phyloP scores from a whole-genome alignment of 2,888 invertebrate genomes.

The Cybosia mesomella region DNA sequence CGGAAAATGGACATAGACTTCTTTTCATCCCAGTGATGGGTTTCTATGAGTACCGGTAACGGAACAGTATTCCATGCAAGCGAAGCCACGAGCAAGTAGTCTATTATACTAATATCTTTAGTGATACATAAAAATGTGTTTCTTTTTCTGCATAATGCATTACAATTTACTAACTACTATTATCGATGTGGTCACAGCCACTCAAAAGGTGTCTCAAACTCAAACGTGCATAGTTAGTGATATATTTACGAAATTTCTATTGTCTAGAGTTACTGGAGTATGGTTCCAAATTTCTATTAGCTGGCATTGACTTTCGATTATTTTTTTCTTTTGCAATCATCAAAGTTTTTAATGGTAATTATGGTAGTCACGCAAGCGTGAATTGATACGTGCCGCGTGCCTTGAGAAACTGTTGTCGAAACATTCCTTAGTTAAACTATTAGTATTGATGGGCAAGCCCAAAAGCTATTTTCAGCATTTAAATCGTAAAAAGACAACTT shows the following conservation, averaged over 20 bases:
- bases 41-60: too few species aligned
- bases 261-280: slow-evolving; percentile 70
- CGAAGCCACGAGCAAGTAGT: not conserved
- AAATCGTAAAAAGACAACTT: not conserved
- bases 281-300: slow-evolving; percentile 67
- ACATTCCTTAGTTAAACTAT: slow-evolving; percentile 37
- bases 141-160: not conserved
- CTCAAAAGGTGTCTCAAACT: not conserved
- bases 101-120: not conserved
- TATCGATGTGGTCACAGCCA: slow-evolving; percentile 1
- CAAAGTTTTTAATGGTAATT: slow-evolving; percentile 65
- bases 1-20: too few species aligned
- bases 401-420: slow-evolving; percentile 53
- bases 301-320: slow-evolving; percentile 74
- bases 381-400: slow-evolving; percentile 64
- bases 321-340: slow-evolving; percentile 67
- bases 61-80: not conserved
- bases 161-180: not conserved
- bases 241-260: slow-evolving; percentile 69
- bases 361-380: slow-evolving; percentile 71
- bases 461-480: not conserved
- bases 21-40: too few species aligned
- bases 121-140: too few species aligned
- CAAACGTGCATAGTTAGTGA: slow-evolving; percentile 19
- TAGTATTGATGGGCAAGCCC: slow-evolving; percentile 25